These are phyloP conservation scores for Torymus texanus DNA, from an alignment of 2,888 invertebrate species.

Conservation along the genomic window DNA sequence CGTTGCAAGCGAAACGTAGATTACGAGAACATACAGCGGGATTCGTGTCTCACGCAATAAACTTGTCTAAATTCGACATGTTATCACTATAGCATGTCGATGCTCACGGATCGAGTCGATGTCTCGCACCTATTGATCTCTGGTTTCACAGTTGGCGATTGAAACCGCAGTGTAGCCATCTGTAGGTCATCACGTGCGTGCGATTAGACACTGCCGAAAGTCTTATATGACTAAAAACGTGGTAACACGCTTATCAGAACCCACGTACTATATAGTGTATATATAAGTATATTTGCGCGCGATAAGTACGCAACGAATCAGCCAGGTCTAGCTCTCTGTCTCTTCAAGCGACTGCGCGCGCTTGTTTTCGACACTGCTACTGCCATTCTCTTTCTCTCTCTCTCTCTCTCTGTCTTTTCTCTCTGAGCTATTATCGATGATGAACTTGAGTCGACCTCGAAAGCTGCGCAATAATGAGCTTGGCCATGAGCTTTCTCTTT, in stretches of 20 bases:
- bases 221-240: neutral
- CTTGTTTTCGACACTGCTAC: slow-evolving; percentile 66
- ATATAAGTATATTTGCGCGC: slow-evolving; percentile 8
- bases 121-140: neutral
- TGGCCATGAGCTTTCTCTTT: too few relatives aligned
- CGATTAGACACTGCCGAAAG: slow-evolving; percentile 13
- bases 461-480: slow-evolving; percentile 66
- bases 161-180: slow-evolving; percentile 38
- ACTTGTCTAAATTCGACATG: too few relatives aligned
- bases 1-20: neutral
- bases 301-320: slow-evolving; percentile 59
- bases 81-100: too few relatives aligned
- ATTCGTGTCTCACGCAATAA: too few relatives aligned
- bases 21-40: too few relatives aligned
- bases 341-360: neutral
- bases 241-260: slow-evolving; percentile 16
- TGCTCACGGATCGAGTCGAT: neutral
- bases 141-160: too few relatives aligned
- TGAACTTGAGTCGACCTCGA: slow-evolving; percentile 73
- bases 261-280: neutral
- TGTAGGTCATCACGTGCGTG: slow-evolving; percentile 27
- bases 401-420: slow-evolving; percentile 4
- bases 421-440: slow-evolving; percentile 72
- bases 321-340: slow-evolving; percentile 69
- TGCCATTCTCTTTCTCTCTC: too few relatives aligned